Percentiles rank a stretch among this genome's conserved stretches.
These are phyloP conservation scores for Physocephala rufipes DNA, from an alignment of 2,888 invertebrate species.

Conservation along the genomic window DNA sequence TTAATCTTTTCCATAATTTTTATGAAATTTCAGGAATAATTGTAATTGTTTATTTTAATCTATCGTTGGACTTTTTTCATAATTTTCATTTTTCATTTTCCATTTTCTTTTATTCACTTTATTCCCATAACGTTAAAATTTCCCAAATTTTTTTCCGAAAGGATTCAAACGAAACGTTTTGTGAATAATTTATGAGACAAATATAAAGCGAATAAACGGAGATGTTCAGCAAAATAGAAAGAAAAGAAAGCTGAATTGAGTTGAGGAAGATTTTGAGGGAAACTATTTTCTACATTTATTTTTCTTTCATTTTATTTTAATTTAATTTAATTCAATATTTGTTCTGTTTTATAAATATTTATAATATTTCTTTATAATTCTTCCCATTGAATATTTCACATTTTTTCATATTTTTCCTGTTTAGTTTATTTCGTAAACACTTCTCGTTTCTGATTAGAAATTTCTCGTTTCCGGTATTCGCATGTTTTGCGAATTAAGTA, in stretches of 20 bases:
- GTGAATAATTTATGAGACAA: no score
- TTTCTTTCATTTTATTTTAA: slow-evolving; percentile 19
- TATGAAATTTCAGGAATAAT: neutral
- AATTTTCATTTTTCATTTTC: neutral
- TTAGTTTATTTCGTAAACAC: slow-evolving; percentile 26
- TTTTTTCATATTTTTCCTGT: neutral
- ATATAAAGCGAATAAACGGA: neutral
- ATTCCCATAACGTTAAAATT: neutral
- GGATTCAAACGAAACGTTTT: neutral
- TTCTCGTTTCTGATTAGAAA: slow-evolving; percentile 24
- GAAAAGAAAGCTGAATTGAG: neutral
- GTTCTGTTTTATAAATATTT: no score
- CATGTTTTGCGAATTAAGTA: no score
- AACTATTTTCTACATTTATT: slow-evolving; percentile 19
- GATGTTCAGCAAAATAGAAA: neutral
- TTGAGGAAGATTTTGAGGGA: neutral
- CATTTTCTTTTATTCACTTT: neutral
- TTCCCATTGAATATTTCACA: no score
- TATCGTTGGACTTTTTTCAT: neutral
- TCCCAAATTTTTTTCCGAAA: neutral
- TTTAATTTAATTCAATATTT: slow-evolving; percentile 27
- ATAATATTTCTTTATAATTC: neutral
- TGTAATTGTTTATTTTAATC: neutral
- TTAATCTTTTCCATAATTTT: no score
- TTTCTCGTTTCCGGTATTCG: slow-evolving; percentile 19